Percentiles rank a stretch among this genome's conserved stretches.
These are phyloP conservation scores for Imbricaverruca yamaguchii DNA, from an alignment of 2,888 invertebrate genomes.

Conservation along the genomic window DNA sequence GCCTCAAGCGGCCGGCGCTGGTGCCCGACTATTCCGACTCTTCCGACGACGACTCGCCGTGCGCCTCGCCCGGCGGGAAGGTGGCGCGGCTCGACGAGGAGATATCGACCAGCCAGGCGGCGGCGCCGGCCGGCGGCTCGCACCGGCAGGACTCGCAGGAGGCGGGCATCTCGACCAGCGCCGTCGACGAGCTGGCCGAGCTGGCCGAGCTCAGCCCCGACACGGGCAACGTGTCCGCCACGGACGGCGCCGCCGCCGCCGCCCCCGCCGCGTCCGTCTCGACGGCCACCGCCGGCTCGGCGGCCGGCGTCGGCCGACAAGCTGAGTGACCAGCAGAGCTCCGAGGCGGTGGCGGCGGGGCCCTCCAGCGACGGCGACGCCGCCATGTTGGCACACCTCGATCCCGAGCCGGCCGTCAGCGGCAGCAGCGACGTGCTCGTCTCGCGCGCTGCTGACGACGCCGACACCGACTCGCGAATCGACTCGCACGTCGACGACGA, in stretches of 20 bases:
- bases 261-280: neutral
- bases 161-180: slow-evolving; percentile 18
- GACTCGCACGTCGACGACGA: slow-evolving; percentile 19
- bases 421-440: slow-evolving; percentile 18
- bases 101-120: slow-evolving; percentile 19
- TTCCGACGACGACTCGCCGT: neutral
- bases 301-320: neutral
- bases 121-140: neutral
- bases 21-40: slow-evolving; percentile 3
- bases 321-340: slow-evolving; percentile 12
- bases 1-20: slow-evolving; percentile 10
- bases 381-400: too few species aligned
- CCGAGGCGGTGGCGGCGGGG: slow-evolving; percentile 13
- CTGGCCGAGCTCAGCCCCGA: neutral
- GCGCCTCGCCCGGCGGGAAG: neutral
- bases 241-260: neutral
- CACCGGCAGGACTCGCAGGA: neutral
- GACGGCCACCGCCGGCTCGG: neutral
- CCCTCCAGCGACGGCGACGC: neutral
- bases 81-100: neutral
- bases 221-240: neutral
- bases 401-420: slow-evolving; percentile 7
- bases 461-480: slow-evolving; percentile 2
- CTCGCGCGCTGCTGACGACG: neutral
- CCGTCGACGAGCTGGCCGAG: neutral